Conservation (phyloP, 1,140 invertebrate species). For the Proales similis region DNA sequence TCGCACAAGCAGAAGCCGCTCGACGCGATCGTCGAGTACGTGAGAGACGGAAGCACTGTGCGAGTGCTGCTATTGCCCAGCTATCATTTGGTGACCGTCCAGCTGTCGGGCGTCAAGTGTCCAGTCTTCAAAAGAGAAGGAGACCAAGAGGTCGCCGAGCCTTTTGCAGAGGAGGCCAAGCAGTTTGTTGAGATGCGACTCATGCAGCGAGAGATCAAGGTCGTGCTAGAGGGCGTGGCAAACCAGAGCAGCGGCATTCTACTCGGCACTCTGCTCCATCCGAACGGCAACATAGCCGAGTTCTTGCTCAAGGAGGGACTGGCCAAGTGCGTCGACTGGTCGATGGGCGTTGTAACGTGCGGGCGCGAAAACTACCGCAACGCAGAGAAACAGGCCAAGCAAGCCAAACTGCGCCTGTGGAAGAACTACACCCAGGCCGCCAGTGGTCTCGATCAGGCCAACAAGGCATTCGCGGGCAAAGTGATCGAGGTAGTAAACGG, state of each 20-base stretch:
- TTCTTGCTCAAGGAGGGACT: conserved; percentile 79
- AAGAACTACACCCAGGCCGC: conserved; percentile 62
- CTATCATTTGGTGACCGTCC: conserved; percentile 79
- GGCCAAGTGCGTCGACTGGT: conserved; percentile 95
- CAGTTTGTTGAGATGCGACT: conserved; percentile 84
- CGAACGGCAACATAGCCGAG: conserved; percentile 88
- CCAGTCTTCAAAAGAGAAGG: conserved; percentile 68
- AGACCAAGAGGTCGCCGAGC: conserved; percentile 57
- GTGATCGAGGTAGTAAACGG: conserved; percentile 81
- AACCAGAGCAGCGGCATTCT: conserved; percentile 62
- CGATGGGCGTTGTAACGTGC: conserved; percentile 72
- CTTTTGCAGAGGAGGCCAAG: conserved; percentile 70
- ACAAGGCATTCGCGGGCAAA: conserved; percentile 40
- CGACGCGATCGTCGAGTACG: conserved; percentile 82
- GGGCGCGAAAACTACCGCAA: conserved; percentile 73
- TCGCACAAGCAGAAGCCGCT: conserved; percentile 9
- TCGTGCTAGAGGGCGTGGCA: conserved; percentile 80
- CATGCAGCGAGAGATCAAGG: conserved; percentile 83
- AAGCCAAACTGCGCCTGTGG: conserved; percentile 76
- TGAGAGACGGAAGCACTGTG: conserved; percentile 88
- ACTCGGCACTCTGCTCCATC: conserved; percentile 41
- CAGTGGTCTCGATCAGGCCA: conserved; percentile 33
- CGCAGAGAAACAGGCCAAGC: conserved; percentile 79
- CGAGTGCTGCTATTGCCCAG: conserved; percentile 75
- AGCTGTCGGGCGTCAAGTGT: conserved; percentile 72